Evolutionary conservation across 2,888 invertebrate genomes (phyloP), one percentile per base, ranked within the genome.

Genomic region (Stenchaetothrips biformis): DNA sequence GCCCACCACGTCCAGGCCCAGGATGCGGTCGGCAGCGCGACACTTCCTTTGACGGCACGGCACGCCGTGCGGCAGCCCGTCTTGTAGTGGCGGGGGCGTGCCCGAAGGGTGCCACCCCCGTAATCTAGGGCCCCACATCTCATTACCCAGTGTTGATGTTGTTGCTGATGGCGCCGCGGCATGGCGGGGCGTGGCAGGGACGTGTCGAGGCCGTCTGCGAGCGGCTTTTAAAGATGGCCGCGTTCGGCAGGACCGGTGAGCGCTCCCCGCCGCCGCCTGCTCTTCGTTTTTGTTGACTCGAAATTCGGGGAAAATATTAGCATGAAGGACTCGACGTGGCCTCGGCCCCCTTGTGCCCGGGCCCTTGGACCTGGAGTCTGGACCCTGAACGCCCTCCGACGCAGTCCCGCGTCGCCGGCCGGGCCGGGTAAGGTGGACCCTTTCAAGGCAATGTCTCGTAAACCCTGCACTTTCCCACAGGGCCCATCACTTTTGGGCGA

Each of bases 221-320:
- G 8, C 21, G 67, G 11, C 25, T 74, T 74, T 74, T 74, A 74
- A 74, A 74, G 67, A 74, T 74, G 67, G 67, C 67, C 21, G 67
- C 25, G 37, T 37, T 37, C 4, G 37, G 37, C 37, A 4, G 37
- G 37, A 37, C 37, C 37, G 37, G 37, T 37, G 37, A 37, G 37
- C 37, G 37, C 37, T 4, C 37, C n/a, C n/a, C 13, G 62, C 6
- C 18, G 53, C 13, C 67, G n/a, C 0, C n/a, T 6, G n/a, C 7
- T 25, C 11, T 11, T 74, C 25, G 67, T 74, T 74, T 74, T 74
- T 74, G 67, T 74, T 74, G 67, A 74, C 67, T 25, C 67, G 67
- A 11, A 37, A 37, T 1, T n/a, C 21, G 21, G n/a, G 67, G 7
- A 8, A 25, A 74, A 21, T 74, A 74, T 74, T 74, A 74, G 67